Conservation (phyloP, 2,888 invertebrate genomes). For the Dryomyza anilis region DNA sequence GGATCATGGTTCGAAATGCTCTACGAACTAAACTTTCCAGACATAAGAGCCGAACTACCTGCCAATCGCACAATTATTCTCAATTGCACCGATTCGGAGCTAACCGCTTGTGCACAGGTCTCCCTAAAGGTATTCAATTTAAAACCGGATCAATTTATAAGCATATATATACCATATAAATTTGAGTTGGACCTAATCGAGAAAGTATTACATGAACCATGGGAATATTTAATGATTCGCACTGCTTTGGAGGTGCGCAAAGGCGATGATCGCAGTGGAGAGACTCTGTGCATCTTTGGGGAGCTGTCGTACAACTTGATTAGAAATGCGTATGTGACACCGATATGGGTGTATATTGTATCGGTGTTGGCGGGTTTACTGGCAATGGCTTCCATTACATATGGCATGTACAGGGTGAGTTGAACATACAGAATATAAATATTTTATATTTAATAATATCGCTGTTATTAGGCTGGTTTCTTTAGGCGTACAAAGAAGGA, state of each 20-base stretch:
- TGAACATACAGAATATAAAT: too few species aligned
- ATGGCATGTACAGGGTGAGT: constrained; percentile 58
- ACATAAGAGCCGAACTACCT: constrained; percentile 53
- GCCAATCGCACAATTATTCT: constrained; percentile 61
- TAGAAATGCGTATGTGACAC: constrained; percentile 52
- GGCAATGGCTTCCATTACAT: constrained; percentile 56
- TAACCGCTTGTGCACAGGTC: constrained; percentile 54
- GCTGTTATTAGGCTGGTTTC: constrained; percentile 60
- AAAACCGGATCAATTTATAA: constrained; percentile 50
- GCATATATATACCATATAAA: constrained; percentile 51
- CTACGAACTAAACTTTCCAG: constrained; percentile 51
- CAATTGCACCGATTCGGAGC: constrained; percentile 55
- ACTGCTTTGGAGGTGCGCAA: constrained; percentile 51
- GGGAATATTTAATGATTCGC: constrained; percentile 58
- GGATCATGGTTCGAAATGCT: constrained; percentile 49
- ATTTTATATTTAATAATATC: neutral
- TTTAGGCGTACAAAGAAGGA: constrained; percentile 63
- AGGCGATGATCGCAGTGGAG: constrained; percentile 46
- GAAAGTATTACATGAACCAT: constrained; percentile 57
- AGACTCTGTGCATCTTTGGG: constrained; percentile 45
- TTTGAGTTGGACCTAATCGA: constrained; percentile 57
- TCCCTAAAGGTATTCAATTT: constrained; percentile 55
- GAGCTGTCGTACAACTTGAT: constrained; percentile 59
- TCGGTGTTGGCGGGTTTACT: constrained; percentile 61
- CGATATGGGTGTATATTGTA: constrained; percentile 62